phyloP scores from a whole-genome alignment of 2,888 invertebrate species.

The Diarsia rubi region DNA sequence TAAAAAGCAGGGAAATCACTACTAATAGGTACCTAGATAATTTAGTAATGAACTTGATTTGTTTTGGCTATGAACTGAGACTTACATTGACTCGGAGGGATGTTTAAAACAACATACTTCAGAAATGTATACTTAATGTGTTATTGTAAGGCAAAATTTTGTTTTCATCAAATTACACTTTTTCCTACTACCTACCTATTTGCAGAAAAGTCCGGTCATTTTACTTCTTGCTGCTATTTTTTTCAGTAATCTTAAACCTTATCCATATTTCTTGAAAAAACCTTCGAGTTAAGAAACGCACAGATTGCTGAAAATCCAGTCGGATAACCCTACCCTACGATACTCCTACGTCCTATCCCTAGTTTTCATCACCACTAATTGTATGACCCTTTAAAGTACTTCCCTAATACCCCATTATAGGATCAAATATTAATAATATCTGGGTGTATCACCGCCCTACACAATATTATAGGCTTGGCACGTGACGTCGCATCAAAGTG shows the following conservation, averaged over 20 bases:
- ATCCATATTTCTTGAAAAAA: background rate
- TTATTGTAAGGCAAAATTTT: no score
- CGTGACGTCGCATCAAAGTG: conserved; percentile 73
- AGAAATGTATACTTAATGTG: no score
- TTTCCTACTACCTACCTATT: no score
- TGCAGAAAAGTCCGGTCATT: background rate
- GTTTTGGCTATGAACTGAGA: background rate
- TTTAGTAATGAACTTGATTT: background rate
- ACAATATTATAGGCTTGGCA: conserved; percentile 54
- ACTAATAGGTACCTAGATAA: background rate
- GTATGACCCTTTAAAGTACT: conserved; percentile 23
- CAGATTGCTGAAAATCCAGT: no score
- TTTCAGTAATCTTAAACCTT: background rate
- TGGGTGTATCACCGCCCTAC: conserved; percentile 55
- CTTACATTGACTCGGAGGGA: background rate
- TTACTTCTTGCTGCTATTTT: background rate
- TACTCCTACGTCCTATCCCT: background rate
- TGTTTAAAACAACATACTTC: background rate
- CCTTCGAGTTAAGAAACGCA: no score
- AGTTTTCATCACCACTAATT: conserved; percentile 2
- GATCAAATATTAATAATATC: conserved; percentile 58
- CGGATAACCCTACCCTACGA: background rate
- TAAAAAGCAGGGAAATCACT: background rate
- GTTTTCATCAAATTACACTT: background rate
- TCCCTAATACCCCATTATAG: conserved; percentile 35